These are phyloP conservation scores for Adineta ricciae DNA, from an alignment of 2,888 invertebrate genomes.

Conservation along the genomic window DNA sequence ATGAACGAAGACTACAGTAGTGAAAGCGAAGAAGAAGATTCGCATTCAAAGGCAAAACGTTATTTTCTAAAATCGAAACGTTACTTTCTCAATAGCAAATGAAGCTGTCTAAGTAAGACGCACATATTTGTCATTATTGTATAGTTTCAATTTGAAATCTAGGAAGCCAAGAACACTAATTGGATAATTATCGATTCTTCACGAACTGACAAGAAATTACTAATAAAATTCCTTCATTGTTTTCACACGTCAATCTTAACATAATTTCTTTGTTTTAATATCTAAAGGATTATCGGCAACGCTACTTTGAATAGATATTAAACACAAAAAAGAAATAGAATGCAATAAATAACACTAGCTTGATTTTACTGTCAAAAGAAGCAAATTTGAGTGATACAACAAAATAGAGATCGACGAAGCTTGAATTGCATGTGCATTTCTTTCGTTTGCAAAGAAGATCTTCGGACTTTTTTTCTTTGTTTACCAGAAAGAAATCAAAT, in stretches of 20 bases:
- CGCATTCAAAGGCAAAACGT: neutral
- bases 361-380: too few relatives aligned
- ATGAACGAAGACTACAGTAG: neutral
- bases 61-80: neutral
- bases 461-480: too few relatives aligned
- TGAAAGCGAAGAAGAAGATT: neutral
- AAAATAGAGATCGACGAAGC: too few relatives aligned
- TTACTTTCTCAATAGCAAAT: slow-evolving; percentile 12
- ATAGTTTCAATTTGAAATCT: neutral
- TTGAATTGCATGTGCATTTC: too few relatives aligned
- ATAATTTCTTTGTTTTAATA: too few relatives aligned
- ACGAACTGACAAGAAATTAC: neutral
- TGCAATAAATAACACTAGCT: too few relatives aligned
- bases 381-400: too few relatives aligned
- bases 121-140: neutral
- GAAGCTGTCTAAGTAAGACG: neutral
- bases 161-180: neutral
- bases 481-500: too few relatives aligned
- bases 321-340: too few relatives aligned
- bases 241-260: neutral
- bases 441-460: too few relatives aligned
- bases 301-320: too few relatives aligned
- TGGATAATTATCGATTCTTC: neutral
- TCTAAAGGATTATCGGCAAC: too few relatives aligned
- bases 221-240: neutral